Percentiles rank a stretch among this genome's conserved stretches.
These are phyloP conservation scores for Coecobrya sp. DNA, from an alignment of 2,888 invertebrate genomes.

Conservation along the genomic window DNA sequence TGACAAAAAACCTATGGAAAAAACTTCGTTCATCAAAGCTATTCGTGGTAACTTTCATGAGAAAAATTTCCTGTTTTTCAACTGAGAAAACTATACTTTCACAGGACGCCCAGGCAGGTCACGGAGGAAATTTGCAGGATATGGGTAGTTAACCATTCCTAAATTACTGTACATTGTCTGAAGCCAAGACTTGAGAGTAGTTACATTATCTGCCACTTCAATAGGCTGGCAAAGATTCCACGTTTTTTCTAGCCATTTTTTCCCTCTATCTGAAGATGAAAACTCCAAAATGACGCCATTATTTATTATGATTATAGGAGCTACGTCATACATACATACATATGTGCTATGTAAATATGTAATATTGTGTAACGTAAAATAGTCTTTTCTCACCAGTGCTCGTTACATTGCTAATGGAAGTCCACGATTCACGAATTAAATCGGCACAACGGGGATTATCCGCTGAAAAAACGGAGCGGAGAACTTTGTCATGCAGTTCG, in stretches of 20 bases:
- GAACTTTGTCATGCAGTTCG: conserved; percentile 92
- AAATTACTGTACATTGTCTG: conserved; percentile 92
- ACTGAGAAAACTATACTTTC: conserved; percentile 87
- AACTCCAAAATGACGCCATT: too few species aligned
- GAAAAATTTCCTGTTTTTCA: not conserved
- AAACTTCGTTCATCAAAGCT: not conserved
- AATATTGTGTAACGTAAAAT: not conserved
- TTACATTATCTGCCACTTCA: conserved; percentile 89
- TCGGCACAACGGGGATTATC: conserved; percentile 90
- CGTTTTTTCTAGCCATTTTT: conserved; percentile 90
- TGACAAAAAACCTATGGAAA: conserved; percentile 42
- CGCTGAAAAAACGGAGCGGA: conserved; percentile 92
- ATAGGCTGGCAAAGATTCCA: conserved; percentile 94
- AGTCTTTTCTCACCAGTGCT: conserved; percentile 89
- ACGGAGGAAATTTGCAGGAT: conserved; percentile 93
- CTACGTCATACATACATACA: too few species aligned
- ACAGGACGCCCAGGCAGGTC: conserved; percentile 96
- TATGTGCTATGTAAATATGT: too few species aligned
- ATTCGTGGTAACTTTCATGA: not conserved
- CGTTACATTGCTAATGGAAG: conserved; percentile 89
- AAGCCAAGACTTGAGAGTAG: conserved; percentile 91
- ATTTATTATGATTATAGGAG: too few species aligned
- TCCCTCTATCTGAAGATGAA: conserved; percentile 91
- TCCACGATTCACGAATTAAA: conserved; percentile 94
- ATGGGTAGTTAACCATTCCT: conserved; percentile 99